phyloP scores from a whole-genome alignment of 2,797 vertebrate genomes.

The Gadopsis marmoratus region DNA sequence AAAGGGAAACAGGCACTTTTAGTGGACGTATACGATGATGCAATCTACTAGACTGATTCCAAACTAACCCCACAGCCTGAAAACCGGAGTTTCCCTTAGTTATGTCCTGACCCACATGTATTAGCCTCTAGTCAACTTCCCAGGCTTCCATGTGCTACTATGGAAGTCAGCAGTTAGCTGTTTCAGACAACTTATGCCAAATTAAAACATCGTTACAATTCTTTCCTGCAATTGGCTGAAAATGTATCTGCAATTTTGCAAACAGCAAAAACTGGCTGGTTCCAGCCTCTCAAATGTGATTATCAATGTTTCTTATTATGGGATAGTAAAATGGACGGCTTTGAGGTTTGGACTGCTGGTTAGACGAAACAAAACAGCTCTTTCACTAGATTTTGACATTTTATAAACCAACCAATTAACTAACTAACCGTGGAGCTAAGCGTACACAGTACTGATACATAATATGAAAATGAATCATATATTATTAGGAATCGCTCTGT shows the following conservation, averaged over 20 bases:
- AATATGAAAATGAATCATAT: not conserved
- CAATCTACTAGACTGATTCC: no score
- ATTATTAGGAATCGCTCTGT: not conserved
- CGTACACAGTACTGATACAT: not conserved
- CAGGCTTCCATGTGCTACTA: not conserved
- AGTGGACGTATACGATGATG: no score
- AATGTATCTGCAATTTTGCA: not conserved
- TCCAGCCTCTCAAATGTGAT: not conserved
- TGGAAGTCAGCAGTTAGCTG: not conserved
- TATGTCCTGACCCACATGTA: not conserved
- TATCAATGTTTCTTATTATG: not conserved
- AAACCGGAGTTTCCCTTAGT: not conserved
- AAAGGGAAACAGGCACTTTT: no score
- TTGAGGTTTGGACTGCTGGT: not conserved
- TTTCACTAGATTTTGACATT: no score
- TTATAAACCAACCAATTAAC: no score
- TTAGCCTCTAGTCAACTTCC: not conserved
- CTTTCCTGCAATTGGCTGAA: not conserved
- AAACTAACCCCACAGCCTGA: no score
- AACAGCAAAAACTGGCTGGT: not conserved
- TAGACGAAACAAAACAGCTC: not conserved
- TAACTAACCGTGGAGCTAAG: not conserved
- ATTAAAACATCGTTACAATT: not conserved
- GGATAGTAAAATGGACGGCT: no score
- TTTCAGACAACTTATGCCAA: not conserved